Evolutionary conservation across 2,888 invertebrate genomes (phyloP), one percentile per base, ranked within the genome.

Genomic region (Brenthis ino): DNA sequence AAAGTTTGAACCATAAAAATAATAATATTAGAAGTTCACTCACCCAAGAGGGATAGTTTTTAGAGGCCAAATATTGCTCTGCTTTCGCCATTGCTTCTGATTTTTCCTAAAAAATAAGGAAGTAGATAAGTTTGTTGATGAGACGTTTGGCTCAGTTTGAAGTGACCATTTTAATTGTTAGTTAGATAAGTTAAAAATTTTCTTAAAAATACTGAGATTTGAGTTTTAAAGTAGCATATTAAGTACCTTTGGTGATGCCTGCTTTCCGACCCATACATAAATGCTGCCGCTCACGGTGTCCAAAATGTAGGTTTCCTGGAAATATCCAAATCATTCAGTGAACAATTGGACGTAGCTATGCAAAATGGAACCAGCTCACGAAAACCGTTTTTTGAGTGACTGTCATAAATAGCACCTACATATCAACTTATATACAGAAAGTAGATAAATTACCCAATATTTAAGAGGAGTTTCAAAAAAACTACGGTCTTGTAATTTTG

Each of bases 261-360:
- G 94, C 77, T 95, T 96, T 1, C 98, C 98, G 51, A 96, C 94
- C 98, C 97, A 98, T 0, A 97, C 96, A 82, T 95, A 98, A 57
- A 98, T 94, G 58, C 96, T 96, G 1, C 96, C 95, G 58, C 94
- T 94, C 0, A 95, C 94, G 0, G 97, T 96, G 80, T 97, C 97
- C 85, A 98, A 85, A 66, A 97, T 95, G 79, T 96, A 98, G 77
- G 95, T 95, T 78, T 97, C 97, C 95, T 95, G 82, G 12, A 75
- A 75, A 16, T n/a, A 1, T n/a, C 0, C 14, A n/a, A 14, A 51
- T 51, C 1, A n/a, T 51, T 14, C 16, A 16, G 13, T 51, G 1
- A n/a, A n/a, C 14, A 51, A n/a, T 51, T 28, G 28, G 28, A 28
- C 28, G 28, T 28, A 28, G 3, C 4, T 28, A 28, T 28, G 3